These are phyloP conservation scores for Argyra leucocephala DNA, from an alignment of 2,888 invertebrate genomes.

Conservation along the genomic window DNA sequence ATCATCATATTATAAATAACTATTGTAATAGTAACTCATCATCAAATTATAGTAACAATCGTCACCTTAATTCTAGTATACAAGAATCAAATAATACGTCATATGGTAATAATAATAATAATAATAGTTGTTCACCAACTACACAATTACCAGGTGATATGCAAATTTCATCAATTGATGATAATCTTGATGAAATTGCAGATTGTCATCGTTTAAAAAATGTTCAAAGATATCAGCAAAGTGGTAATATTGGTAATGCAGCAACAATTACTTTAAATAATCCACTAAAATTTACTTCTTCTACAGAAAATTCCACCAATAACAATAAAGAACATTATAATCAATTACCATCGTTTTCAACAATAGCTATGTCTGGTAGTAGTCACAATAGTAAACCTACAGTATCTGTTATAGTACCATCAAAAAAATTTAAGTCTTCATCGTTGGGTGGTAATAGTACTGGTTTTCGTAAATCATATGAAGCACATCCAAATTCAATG, in stretches of 20 bases:
- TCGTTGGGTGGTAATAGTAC: background rate
- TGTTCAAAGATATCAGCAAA: background rate
- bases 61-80: background rate
- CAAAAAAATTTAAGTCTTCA: background rate
- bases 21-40: conserved; percentile 3
- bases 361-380: background rate
- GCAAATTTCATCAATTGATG: background rate
- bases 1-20: background rate
- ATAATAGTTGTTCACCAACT: background rate
- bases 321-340: background rate
- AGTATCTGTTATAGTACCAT: background rate
- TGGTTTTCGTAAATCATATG: background rate
- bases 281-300: background rate
- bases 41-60: background rate
- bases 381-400: background rate
- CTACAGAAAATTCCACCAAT: background rate
- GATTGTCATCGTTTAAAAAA: conserved; percentile 6
- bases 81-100: no score
- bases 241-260: no score
- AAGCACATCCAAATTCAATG: conserved; percentile 1
- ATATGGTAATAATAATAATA: background rate
- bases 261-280: background rate
- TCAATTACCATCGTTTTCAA: background rate
- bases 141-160: background rate
- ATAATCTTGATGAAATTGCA: background rate